Percentiles rank a stretch among this genome's conserved stretches.
Evolutionary conservation across 2,113 vertebrate genomes (phyloP).

Genomic region (Ciconia stormi): DNA sequence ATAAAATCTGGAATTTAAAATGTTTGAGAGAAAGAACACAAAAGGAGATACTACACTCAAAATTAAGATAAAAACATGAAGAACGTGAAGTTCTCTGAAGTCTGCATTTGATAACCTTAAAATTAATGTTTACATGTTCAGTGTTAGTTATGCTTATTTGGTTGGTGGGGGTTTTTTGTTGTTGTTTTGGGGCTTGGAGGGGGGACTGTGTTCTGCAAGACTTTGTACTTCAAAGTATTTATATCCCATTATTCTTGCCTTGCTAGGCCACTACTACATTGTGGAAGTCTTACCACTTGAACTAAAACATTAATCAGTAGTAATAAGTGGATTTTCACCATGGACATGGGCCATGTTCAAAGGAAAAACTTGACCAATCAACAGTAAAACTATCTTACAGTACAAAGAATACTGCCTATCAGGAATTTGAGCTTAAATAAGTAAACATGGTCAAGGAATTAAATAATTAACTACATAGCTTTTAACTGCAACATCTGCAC

Average conservation of each 20-base stretch:
- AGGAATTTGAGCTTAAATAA: neutral
- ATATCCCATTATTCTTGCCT: neutral
- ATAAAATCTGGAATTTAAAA: neutral
- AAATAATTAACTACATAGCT: neutral
- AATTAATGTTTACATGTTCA: neutral
- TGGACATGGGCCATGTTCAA: neutral
- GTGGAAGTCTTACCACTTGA: neutral
- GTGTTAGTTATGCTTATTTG: neutral
- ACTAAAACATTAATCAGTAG: neutral
- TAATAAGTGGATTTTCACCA: neutral
- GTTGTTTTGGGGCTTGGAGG: neutral
- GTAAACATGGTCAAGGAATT: neutral
- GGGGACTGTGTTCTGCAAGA: neutral
- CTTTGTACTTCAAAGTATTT: neutral
- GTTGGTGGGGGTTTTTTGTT: neutral
- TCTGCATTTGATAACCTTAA: neutral
- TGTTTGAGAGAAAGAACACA: neutral
- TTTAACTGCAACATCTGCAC: neutral
- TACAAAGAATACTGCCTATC: neutral
- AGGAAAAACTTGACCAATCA: neutral
- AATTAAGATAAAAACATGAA: neutral
- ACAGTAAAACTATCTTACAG: neutral
- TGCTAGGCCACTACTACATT: neutral
- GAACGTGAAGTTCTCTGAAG: neutral
- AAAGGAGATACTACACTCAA: neutral